Evolutionary conservation across 64 coral and sea anemone species (phyloP), one percentile per base, ranked within the genome.

Genomic region (Trachythela sp.): DNA sequence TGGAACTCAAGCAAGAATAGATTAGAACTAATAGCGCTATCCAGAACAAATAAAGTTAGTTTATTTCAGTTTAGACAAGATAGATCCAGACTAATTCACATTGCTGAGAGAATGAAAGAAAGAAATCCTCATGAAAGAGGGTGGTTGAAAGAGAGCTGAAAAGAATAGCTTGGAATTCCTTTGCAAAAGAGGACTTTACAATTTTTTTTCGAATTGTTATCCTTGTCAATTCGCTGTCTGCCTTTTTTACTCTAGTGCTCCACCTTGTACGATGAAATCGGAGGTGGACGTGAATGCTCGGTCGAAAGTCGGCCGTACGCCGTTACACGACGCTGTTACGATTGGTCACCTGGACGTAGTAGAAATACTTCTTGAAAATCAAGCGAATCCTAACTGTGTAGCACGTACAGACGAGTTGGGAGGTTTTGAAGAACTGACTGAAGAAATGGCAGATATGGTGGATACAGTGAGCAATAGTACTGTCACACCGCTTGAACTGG

Each of bases 321-420:
- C 96, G 32, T 84, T 99, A 15, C 96, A 94, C 30, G 91, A 94
- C 49, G 88, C 96, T 7, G 92, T 99, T 26, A 99, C 91, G 18
- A 83, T 95, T 10, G 91, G 93, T 9, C 83, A 99, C 41, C 52
- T 89, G 13, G 96, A 99, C 40, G 88, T 99, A 49, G 88, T 89
- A 2, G 86, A 87, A 48, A 17, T 99, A 4, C 87, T 99, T 8
- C 48, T 99, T 18, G 76, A 91, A 39, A 68, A 91, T 36, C 86
- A 87, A 18, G 93, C 89, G 13, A 91, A 99, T 52, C 86, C 94
- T 14, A 99, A 95, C 45, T 71, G 94, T 37, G 33, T 67, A 9
- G 67, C 87, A 34, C 90, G 88, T 58, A 32, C 86, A 14, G 93
- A 94, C 14, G 76, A 89, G 24, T 86, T 91, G 18, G 56, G 31